Percentiles rank a stretch among this genome's conserved stretches.
Conservation (phyloP, 2,888 invertebrate species). For the Tetheella fluctuosa region DNA sequence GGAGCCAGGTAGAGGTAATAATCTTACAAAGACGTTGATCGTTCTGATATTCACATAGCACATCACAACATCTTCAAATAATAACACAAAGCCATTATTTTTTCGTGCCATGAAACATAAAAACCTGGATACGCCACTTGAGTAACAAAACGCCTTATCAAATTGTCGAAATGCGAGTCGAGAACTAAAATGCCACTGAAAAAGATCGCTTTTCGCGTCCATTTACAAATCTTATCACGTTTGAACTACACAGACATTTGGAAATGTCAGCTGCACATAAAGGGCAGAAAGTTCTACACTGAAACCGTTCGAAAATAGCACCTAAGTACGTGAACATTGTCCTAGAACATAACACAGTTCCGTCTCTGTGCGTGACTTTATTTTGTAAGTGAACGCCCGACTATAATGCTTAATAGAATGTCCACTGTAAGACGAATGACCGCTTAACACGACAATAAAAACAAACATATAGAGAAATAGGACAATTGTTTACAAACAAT, state of each 20-base stretch:
- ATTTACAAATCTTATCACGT: constrained; percentile 44
- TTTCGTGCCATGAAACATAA: background rate
- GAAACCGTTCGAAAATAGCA: constrained; percentile 18
- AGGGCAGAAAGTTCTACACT: constrained; percentile 18
- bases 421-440: constrained; percentile 13
- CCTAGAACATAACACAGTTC: constrained; percentile 17
- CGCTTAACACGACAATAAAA: constrained; percentile 12
- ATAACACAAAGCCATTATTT: background rate
- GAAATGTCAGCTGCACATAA: constrained; percentile 48
- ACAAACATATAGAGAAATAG: constrained; percentile 8
- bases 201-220: constrained; percentile 22
- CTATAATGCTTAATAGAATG: constrained; percentile 14
- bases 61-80: background rate
- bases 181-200: constrained; percentile 22
- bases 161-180: constrained; percentile 12
- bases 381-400: constrained; percentile 15
- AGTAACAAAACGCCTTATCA: constrained; percentile 4
- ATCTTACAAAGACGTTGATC: background rate
- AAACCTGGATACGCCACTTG: constrained; percentile 2
- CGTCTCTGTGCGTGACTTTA: constrained; percentile 23
- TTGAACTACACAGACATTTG: constrained; percentile 38
- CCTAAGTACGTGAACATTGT: constrained; percentile 14
- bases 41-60: background rate
- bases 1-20: no score
- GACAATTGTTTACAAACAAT: constrained; percentile 1